A percentile compares a stretch with the other conserved stretches of the same genome.
phyloP scores from a whole-genome alignment of 2,797 vertebrate species.

The Lateolabrax maculatus region DNA sequence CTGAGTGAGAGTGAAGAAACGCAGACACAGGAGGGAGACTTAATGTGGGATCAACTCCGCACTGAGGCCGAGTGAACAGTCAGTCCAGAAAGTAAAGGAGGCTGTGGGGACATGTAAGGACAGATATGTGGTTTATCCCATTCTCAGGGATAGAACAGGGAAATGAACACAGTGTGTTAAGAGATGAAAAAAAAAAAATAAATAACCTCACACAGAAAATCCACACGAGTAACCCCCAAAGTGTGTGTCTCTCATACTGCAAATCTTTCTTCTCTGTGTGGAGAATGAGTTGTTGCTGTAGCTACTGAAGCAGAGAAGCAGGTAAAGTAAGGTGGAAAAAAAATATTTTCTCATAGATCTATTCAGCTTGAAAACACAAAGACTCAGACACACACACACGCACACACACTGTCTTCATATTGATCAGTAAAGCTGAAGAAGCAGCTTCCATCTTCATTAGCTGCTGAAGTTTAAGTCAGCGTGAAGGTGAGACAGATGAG shows the following conservation, averaged over 20 bases:
- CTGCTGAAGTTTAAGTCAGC: constrained; percentile 60
- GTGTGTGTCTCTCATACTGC: constrained; percentile 1
- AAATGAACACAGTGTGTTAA: background rate
- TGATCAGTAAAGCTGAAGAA: constrained; percentile 60
- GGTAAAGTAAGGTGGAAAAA: constrained; percentile 15
- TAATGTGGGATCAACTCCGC: background rate
- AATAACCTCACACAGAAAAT: background rate
- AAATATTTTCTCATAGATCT: constrained; percentile 41
- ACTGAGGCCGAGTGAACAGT: background rate
- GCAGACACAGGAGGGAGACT: background rate
- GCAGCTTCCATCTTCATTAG: constrained; percentile 64
- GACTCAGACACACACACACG: background rate
- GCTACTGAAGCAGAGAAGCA: constrained; percentile 26
- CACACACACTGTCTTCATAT: constrained; percentile 24
- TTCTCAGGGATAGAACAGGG: background rate
- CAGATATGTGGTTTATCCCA: background rate
- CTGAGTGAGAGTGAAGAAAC: constrained; percentile 10
- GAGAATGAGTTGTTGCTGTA: constrained; percentile 26
- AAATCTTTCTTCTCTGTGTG: constrained; percentile 22
- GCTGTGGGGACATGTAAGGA: background rate
- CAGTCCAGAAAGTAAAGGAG: background rate
- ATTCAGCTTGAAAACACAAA: constrained; percentile 34
- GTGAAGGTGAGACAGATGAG: constrained; percentile 67
- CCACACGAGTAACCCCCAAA: constrained; percentile 13
- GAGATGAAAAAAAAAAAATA: background rate